A percentile compares a stretch with the other conserved stretches of the same genome.
Conservation (phyloP, 2,888 invertebrate species). For the Hirtodrosophila duncani region DNA sequence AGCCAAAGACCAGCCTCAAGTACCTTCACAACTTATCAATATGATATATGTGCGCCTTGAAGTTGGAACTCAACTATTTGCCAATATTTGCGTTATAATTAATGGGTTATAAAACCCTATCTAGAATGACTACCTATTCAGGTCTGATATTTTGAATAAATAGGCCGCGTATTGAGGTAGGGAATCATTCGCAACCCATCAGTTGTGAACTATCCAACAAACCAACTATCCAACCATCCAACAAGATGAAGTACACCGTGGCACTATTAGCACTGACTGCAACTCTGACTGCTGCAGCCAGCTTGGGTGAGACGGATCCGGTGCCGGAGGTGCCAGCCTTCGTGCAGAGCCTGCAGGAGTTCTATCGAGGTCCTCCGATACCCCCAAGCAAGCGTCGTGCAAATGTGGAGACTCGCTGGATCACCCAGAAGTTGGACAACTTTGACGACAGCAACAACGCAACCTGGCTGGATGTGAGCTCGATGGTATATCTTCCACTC, state of each 20-base stretch:
- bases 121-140: neutral
- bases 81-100: constrained; percentile 23
- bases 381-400: constrained; percentile 3
- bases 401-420: constrained; percentile 72
- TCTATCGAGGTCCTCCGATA: constrained; percentile 29
- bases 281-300: constrained; percentile 9
- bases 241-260: constrained; percentile 23
- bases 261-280: constrained; percentile 10
- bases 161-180: constrained; percentile 23
- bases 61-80: constrained; percentile 2
- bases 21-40: constrained; percentile 16
- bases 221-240: too few species aligned
- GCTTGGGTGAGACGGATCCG: constrained; percentile 2
- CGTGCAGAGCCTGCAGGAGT: constrained; percentile 10
- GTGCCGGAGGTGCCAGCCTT: constrained; percentile 16
- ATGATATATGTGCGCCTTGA: constrained; percentile 5
- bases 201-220: constrained; percentile 7
- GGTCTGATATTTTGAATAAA: constrained; percentile 29
- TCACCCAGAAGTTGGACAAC: constrained; percentile 80
- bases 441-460: constrained; percentile 80
- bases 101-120: too few species aligned
- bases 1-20: too few species aligned
- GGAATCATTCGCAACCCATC: constrained; percentile 33
- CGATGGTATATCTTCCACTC: neutral
- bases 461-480: constrained; percentile 78